phyloP scores from a whole-genome alignment of 2,888 invertebrate genomes.

The Rhyacophila evoluta region DNA sequence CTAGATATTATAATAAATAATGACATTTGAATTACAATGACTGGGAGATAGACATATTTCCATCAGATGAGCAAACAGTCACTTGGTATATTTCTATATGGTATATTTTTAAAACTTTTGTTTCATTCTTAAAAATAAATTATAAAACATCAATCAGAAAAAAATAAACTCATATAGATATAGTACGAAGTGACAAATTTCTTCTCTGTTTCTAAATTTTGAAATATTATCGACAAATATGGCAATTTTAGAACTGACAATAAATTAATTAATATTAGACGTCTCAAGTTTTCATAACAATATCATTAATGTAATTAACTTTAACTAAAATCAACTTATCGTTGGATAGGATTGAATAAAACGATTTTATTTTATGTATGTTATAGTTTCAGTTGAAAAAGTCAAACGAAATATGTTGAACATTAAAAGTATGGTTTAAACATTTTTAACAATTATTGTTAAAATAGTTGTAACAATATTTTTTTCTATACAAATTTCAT shows the following conservation, averaged over 20 bases:
- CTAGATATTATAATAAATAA: no score
- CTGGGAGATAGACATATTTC: neutral
- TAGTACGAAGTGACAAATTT: neutral
- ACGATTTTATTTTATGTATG: constrained; percentile 2
- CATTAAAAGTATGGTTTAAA: neutral
- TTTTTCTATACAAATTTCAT: neutral
- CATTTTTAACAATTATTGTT: neutral
- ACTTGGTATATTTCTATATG: neutral
- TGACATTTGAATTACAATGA: no score
- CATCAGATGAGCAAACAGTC: neutral
- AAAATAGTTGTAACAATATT: neutral
- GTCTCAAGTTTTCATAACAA: neutral
- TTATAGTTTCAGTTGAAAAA: neutral
- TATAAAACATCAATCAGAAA: neutral
- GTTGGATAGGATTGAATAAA: constrained; percentile 2
- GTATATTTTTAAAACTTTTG: neutral
- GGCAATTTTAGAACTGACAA: neutral
- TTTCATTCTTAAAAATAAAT: neutral
- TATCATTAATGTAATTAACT: neutral
- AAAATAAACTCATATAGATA: neutral
- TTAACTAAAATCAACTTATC: neutral
- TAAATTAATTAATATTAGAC: neutral
- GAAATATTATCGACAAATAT: neutral
- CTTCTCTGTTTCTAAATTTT: neutral
- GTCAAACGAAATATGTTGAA: neutral